Evolutionary conservation across 2,797 vertebrate genomes (phyloP).

Genomic region (Danio kyathit): DNA sequence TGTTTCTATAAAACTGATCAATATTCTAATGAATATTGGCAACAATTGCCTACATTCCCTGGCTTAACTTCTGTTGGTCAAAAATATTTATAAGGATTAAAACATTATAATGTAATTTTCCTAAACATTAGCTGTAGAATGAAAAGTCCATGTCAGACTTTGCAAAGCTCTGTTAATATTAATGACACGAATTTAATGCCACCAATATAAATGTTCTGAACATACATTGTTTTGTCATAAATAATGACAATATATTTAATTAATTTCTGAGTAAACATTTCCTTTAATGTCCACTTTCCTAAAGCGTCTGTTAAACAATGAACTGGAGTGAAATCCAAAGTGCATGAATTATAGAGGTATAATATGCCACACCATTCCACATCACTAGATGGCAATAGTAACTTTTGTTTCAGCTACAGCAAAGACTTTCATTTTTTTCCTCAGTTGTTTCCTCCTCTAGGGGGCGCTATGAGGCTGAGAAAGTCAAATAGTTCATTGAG

Average conservation of each 20-base stretch:
- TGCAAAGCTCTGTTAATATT: neutral
- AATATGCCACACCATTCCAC: neutral
- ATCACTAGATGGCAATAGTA: slow-evolving; percentile 1
- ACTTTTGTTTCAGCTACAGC: neutral
- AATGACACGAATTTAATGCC: no score
- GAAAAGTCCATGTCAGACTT: neutral
- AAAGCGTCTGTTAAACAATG: neutral
- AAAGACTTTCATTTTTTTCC: neutral
- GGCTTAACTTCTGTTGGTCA: neutral
- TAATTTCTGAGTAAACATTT: neutral
- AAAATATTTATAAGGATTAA: neutral
- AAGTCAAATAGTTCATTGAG: neutral
- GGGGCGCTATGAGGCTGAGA: neutral
- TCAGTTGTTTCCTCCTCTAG: neutral
- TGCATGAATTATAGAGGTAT: neutral
- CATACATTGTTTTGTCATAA: no score
- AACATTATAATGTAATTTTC: neutral
- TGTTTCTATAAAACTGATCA: neutral
- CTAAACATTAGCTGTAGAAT: neutral
- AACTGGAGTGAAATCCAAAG: neutral
- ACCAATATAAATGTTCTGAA: no score
- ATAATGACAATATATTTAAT: no score
- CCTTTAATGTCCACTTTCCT: neutral
- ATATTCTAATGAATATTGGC: neutral
- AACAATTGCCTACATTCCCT: neutral